These are phyloP conservation scores for Chymomyza fuscimana DNA, from an alignment of 2,888 invertebrate species.

Conservation along the genomic window DNA sequence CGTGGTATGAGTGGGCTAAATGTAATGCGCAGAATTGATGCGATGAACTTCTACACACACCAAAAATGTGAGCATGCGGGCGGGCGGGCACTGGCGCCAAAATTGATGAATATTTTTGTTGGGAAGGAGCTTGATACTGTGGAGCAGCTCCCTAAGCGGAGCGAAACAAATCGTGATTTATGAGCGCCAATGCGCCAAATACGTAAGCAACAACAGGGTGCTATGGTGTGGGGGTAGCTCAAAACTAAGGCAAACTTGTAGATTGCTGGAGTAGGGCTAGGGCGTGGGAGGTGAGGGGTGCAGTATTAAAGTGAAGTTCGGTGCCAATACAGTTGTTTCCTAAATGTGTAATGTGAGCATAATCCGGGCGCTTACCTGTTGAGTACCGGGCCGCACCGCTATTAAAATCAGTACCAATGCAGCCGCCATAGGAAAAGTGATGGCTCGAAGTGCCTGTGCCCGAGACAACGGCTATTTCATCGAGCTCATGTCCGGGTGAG, in stretches of 20 bases:
- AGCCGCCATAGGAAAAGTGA: constrained; percentile 77
- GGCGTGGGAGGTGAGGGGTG: neutral
- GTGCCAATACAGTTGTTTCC: neutral
- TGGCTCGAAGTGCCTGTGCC: constrained; percentile 81
- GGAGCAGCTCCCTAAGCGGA: neutral
- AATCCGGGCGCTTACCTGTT: constrained; percentile 69
- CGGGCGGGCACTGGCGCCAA: neutral
- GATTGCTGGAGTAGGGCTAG: neutral
- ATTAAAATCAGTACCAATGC: constrained; percentile 65
- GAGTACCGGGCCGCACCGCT: constrained; percentile 77
- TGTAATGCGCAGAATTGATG: neutral
- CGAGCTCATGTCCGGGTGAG: constrained; percentile 82
- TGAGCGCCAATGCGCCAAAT: neutral
- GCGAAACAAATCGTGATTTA: neutral
- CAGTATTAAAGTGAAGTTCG: neutral
- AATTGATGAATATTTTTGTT: too few species aligned
- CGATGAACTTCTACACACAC: too few species aligned
- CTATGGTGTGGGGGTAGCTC: neutral
- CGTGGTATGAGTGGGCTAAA: neutral
- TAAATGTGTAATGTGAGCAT: neutral
- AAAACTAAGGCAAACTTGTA: constrained; percentile 2
- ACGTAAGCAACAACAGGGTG: too few species aligned
- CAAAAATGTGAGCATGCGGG: neutral
- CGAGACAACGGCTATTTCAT: constrained; percentile 85
- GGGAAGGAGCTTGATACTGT: too few species aligned